Evolutionary conservation across 2,888 invertebrate species (phyloP).

Genomic region (Dendrolimus houi): DNA sequence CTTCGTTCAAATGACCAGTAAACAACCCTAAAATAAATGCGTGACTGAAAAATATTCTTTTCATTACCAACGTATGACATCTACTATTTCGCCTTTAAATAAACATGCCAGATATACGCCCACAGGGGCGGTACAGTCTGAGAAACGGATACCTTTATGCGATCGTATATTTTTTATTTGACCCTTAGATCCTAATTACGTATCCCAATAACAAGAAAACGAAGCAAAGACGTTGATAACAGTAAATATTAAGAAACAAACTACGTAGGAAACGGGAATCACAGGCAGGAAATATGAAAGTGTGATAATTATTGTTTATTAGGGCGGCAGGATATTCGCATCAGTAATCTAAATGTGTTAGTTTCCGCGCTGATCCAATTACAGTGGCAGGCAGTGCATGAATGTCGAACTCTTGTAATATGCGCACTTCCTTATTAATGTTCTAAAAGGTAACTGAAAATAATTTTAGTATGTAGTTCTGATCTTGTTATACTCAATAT

Average conservation of each 20-base stretch:
- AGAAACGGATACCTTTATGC: too few relatives aligned
- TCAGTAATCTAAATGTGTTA: conserved; percentile 16
- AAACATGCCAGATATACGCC: too few relatives aligned
- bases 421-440: not conserved
- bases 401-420: conserved; percentile 1
- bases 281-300: conserved; percentile 4
- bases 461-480: too few relatives aligned
- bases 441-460: not conserved
- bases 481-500: too few relatives aligned
- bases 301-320: conserved; percentile 4
- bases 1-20: too few relatives aligned
- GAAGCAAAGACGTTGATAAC: not conserved
- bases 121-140: too few relatives aligned
- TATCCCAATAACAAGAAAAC: not conserved
- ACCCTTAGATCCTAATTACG: not conserved
- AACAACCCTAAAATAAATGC: too few relatives aligned
- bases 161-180: conserved; percentile 9
- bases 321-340: conserved; percentile 14
- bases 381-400: conserved; percentile 9
- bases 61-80: too few relatives aligned
- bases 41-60: too few relatives aligned
- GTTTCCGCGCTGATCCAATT: conserved; percentile 26
- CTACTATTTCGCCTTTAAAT: too few relatives aligned
- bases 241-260: too few relatives aligned
- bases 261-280: too few relatives aligned